A percentile compares a stretch with the other conserved stretches of the same genome.
phyloP scores from a whole-genome alignment of 2,797 vertebrate genomes.

The Rhodeus uyekii region DNA sequence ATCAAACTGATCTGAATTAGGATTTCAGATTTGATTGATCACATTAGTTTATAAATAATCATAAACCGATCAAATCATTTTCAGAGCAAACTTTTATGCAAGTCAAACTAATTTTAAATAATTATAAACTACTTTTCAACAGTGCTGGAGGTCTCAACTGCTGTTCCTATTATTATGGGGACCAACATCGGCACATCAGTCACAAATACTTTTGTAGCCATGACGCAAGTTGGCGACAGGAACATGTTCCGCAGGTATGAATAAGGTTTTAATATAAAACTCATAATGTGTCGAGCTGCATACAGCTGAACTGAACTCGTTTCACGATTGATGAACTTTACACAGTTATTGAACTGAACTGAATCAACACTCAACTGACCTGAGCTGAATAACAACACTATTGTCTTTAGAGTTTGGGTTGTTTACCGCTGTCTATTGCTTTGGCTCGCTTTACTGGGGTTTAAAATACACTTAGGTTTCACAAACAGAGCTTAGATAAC shows the following conservation, averaged over 20 bases:
- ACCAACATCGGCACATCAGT: conserved; percentile 98
- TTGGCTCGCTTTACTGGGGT: neutral
- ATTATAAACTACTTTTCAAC: conserved; percentile 45
- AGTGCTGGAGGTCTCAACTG: conserved; percentile 88
- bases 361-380: neutral
- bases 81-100: neutral
- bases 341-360: neutral
- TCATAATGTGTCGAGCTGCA: neutral
- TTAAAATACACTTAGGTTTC: neutral
- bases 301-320: neutral
- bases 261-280: neutral
- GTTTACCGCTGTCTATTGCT: neutral
- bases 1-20: neutral
- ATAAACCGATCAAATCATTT: neutral
- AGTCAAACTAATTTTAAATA: neutral
- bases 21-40: neutral
- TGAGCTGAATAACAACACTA: neutral
- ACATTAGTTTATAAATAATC: neutral
- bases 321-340: neutral
- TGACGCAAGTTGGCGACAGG: conserved; percentile 92
- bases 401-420: neutral
- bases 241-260: conserved; percentile 90
- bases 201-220: conserved; percentile 93
- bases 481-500: too few species aligned
- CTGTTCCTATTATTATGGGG: conserved; percentile 96